Evolutionary conservation across 2,113 vertebrate genomes (phyloP).

Genomic region (Melospiza georgiana): DNA sequence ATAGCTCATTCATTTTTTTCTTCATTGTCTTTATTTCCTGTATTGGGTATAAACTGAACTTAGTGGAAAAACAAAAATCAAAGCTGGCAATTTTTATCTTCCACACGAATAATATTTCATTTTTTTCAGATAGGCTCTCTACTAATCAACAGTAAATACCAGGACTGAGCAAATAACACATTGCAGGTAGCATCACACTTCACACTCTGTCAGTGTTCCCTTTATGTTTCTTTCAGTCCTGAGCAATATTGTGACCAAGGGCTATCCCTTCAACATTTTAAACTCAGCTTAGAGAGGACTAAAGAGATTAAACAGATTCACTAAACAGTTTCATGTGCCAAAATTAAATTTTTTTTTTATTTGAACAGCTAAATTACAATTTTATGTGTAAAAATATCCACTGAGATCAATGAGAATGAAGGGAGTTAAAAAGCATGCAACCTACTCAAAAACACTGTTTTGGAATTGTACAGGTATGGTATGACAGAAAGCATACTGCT

Average conservation of each 20-base stretch:
- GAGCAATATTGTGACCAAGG: neutral
- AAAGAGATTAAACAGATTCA: neutral
- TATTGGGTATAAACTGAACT: slow-evolving; percentile 8
- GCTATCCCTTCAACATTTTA: accelerated
- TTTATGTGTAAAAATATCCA: neutral
- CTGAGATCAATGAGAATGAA: neutral
- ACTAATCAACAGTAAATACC: neutral
- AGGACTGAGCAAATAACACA: neutral
- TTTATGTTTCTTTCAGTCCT: neutral
- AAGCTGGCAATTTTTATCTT: neutral
- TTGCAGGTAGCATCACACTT: neutral
- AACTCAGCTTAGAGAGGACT: neutral
- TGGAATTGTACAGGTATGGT: neutral
- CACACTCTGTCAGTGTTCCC: neutral
- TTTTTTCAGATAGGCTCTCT: neutral
- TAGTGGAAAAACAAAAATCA: neutral
- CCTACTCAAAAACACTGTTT: neutral
- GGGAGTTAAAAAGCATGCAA: neutral
- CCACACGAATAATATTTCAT: neutral
- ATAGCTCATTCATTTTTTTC: slow-evolving; percentile 87
- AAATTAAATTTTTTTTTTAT: neutral
- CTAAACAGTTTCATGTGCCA: neutral
- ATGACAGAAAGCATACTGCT: neutral
- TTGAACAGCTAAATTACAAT: neutral
- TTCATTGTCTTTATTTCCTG: slow-evolving; percentile 90